phyloP scores from a whole-genome alignment of 2,888 invertebrate species.

The Calameuta pallipes region DNA sequence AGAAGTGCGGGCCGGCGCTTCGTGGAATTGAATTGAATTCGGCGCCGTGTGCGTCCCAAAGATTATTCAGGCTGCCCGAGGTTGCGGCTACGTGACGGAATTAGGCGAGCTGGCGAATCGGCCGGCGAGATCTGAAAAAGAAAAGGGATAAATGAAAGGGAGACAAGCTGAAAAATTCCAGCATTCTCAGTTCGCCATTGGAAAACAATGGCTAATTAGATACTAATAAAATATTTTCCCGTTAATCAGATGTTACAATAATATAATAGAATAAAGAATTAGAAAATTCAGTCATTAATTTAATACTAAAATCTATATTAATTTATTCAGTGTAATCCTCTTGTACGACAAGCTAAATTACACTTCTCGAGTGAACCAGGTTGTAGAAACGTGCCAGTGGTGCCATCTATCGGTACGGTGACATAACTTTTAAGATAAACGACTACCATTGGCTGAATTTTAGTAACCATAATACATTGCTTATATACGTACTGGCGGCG shows the following conservation, averaged over 20 bases:
- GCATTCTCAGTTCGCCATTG: neutral
- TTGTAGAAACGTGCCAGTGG: neutral
- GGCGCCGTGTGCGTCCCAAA: constrained; percentile 29
- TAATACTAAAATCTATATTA: neutral
- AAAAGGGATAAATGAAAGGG: neutral
- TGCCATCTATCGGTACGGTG: neutral
- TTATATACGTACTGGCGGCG: neutral
- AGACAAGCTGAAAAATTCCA: neutral
- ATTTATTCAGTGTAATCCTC: neutral
- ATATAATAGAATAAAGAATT: neutral
- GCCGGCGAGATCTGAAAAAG: constrained; percentile 12
- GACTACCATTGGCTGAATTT: neutral
- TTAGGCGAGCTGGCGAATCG: constrained; percentile 30
- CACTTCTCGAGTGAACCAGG: neutral
- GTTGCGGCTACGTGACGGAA: constrained; percentile 31
- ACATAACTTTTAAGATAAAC: neutral
- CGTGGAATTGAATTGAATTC: constrained; percentile 40
- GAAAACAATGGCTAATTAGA: neutral
- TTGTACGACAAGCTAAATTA: neutral
- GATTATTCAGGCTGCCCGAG: constrained; percentile 36
- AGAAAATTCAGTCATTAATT: neutral
- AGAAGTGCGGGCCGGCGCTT: constrained; percentile 25
- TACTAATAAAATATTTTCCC: neutral
- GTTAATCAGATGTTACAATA: neutral
- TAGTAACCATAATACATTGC: neutral